phyloP scores from a whole-genome alignment of 2,797 vertebrate genomes.

The Lithobates sylvaticus region DNA sequence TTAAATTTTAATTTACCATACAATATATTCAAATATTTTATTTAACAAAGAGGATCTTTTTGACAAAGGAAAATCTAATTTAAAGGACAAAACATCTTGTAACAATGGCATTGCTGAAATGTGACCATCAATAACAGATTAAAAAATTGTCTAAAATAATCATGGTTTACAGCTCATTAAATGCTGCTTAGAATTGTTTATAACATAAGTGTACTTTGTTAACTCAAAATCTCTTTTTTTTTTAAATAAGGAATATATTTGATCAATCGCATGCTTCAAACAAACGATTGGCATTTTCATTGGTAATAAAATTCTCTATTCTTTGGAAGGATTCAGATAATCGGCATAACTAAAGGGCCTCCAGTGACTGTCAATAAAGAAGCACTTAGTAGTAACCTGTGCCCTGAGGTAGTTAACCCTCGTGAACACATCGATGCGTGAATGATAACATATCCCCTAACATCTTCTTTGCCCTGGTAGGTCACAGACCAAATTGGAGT shows the following conservation, averaged over 20 bases:
- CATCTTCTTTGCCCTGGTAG: background rate
- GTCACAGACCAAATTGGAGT: conserved; percentile 9
- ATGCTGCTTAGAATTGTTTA: background rate
- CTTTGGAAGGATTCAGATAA: conserved; percentile 6
- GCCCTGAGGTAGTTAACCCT: background rate
- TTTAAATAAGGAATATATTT: background rate
- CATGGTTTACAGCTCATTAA: too few species aligned
- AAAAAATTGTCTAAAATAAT: background rate
- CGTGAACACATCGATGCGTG: conserved; percentile 3
- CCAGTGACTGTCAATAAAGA: conserved; percentile 18
- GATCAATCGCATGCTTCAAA: background rate
- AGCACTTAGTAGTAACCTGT: conserved; percentile 25
- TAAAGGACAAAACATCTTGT: background rate
- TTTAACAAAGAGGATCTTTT: background rate
- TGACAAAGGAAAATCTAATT: background rate
- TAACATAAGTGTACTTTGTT: background rate
- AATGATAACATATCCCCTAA: background rate
- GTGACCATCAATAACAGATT: background rate
- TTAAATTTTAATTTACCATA: too few species aligned
- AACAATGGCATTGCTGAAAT: background rate
- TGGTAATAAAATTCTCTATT: background rate
- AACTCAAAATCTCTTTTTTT: too few species aligned
- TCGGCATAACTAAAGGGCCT: background rate
- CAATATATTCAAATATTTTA: background rate
- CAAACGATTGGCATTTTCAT: background rate